These are phyloP conservation scores for Liodrosophila aerea DNA, from an alignment of 2,888 invertebrate genomes.

Conservation along the genomic window DNA sequence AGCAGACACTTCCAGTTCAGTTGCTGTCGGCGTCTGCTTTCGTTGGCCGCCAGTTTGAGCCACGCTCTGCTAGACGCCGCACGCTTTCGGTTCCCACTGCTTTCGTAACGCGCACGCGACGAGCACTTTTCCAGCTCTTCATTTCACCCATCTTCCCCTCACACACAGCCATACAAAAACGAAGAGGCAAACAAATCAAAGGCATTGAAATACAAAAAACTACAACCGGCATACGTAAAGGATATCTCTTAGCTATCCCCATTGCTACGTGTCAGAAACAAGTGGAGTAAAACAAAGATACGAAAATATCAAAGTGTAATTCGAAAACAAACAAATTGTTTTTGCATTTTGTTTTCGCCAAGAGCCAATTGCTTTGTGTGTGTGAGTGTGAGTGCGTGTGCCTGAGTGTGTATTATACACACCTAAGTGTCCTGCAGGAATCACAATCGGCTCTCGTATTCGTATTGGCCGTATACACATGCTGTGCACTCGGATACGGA, in stretches of 20 bases:
- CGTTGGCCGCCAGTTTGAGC: slow-evolving; percentile 73
- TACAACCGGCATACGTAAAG: slow-evolving; percentile 39
- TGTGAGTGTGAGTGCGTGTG: not conserved
- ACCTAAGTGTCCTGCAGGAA: slow-evolving; percentile 65
- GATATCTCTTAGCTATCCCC: slow-evolving; percentile 35
- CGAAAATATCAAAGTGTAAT: slow-evolving; percentile 9
- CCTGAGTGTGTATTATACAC: slow-evolving; percentile 57
- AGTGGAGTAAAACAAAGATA: slow-evolving; percentile 11
- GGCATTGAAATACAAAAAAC: slow-evolving; percentile 21
- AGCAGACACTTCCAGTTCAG: slow-evolving; percentile 41
- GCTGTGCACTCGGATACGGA: slow-evolving; percentile 43
- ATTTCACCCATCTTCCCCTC: slow-evolving; percentile 19
- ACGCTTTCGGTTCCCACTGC: slow-evolving; percentile 58
- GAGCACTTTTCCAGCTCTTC: slow-evolving; percentile 40
- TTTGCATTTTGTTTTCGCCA: slow-evolving; percentile 12
- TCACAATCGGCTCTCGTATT: slow-evolving; percentile 29
- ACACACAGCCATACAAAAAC: slow-evolving; percentile 11
- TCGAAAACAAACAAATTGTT: slow-evolving; percentile 13
- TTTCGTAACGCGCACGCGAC: slow-evolving; percentile 52
- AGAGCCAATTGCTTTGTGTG: slow-evolving; percentile 31
- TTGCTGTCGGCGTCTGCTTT: slow-evolving; percentile 32
- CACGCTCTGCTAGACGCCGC: slow-evolving; percentile 71
- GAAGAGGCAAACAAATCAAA: not conserved
- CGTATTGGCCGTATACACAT: slow-evolving; percentile 23
- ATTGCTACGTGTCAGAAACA: slow-evolving; percentile 32